Evolutionary conservation across 1,140 invertebrate genomes (phyloP), one percentile per base, ranked within the genome.

Genomic region (Brachionus rubens): DNA sequence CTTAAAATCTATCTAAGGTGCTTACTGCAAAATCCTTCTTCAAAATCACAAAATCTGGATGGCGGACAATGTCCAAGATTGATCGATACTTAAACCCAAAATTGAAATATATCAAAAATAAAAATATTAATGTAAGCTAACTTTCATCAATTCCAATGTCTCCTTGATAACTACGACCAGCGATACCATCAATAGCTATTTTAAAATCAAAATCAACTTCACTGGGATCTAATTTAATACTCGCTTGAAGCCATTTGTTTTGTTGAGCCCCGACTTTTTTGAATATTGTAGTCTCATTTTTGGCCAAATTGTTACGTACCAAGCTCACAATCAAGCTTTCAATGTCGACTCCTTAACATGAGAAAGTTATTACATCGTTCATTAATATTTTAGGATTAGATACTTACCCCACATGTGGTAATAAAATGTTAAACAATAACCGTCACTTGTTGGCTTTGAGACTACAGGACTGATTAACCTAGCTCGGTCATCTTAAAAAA

Each of bases 1-100:
- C n/a, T 36, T 9, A 33, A 0, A 19, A 26, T 12, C 1, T 16
- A 26, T 48, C 30, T 40, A 33, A 33, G 19, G 2, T 5, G 21
- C 14, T 72, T 40, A 72, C 81, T 81, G 79, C 83, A 80, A 7
- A 46, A 76, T 52, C 78, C 79, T 19, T 79, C 54, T 70, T 83
- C 82, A 79, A 83, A 83, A 75, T 80, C 79, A 77, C 82, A 83
- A 14, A 52, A 7, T 14, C 5, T 14, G 3, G 50, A 26, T 19
- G 72, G 72, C 33, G 50, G 50, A 47, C 72, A 75, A 10, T 70
- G n/a, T 4, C 43, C 65, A 33, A 48, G n/a, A 1, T 10, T 28
- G 48, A 70, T 26, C 16, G 36, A 70, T 30, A 70, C 28, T 70
- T 67, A 43, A 2, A 7, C 21, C 21, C n/a, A 47, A 48, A 65